phyloP scores from a whole-genome alignment of 2,797 vertebrate species.

The Etheostoma perlongum region DNA sequence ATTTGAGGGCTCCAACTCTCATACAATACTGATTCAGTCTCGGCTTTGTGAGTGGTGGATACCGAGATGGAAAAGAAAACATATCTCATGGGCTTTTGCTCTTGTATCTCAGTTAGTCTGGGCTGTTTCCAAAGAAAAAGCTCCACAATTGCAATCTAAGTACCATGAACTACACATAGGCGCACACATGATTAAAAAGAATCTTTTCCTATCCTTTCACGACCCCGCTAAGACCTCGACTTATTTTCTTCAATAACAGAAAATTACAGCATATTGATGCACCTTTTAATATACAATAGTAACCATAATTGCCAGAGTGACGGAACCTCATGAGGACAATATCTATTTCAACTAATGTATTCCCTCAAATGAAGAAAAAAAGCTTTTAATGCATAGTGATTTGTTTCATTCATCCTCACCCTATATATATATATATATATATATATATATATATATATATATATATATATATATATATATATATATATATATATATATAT shows the following conservation, averaged over 20 bases:
- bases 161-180: background rate
- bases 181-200: background rate
- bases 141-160: conserved; percentile 13
- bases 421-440: no score
- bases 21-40: conserved; percentile 43
- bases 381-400: background rate
- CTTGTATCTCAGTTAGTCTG: conserved; percentile 20
- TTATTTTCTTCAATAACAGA: background rate
- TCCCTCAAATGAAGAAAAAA: background rate
- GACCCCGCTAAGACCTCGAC: background rate
- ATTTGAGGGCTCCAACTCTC: conserved; percentile 26
- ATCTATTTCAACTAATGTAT: background rate
- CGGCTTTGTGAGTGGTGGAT: conserved; percentile 20
- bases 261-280: conserved; percentile 12
- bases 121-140: conserved; percentile 13
- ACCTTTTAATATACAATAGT: background rate
- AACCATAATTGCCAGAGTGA: background rate
- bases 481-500: no score
- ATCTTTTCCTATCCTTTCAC: conserved; percentile 17
- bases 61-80: background rate
- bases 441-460: no score
- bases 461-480: no score
- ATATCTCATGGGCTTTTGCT: conserved; percentile 36
- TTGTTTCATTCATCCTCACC: background rate
- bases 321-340: background rate